A percentile compares a stretch with the other conserved stretches of the same genome.
phyloP scores from a whole-genome alignment of 37 sponge, comb jelly and placozoan genomes.

The Theonella swinhoei region DNA sequence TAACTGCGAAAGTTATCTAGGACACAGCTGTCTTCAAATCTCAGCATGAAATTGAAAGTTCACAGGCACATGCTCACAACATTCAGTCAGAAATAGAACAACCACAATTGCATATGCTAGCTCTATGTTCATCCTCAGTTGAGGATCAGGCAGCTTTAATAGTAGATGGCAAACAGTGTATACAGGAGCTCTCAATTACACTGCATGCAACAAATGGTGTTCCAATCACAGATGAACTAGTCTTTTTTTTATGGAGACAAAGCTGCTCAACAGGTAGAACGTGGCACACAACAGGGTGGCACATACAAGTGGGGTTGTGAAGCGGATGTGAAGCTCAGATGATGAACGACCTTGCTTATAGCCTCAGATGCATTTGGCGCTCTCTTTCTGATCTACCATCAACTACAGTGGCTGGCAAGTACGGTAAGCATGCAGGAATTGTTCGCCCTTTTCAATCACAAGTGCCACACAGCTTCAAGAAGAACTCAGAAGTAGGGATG shows the following conservation, averaged over 20 bases:
- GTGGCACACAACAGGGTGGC: conserved; percentile 22
- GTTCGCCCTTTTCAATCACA: background rate
- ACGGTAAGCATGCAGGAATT: background rate
- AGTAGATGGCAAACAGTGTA: background rate
- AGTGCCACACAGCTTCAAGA: background rate
- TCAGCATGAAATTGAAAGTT: background rate
- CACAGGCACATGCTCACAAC: background rate
- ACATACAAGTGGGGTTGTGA: background rate
- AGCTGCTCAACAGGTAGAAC: conserved; percentile 7
- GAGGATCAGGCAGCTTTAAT: conserved; percentile 19
- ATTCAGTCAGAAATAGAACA: conserved; percentile 15
- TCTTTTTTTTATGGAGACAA: conserved; percentile 28
- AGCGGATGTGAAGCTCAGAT: background rate
- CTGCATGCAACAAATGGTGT: background rate
- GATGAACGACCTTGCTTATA: background rate
- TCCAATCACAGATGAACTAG: background rate
- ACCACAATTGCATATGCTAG: conserved; percentile 21
- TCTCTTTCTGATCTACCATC: background rate
- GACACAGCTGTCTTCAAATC: conserved; percentile 24
- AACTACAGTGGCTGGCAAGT: background rate
- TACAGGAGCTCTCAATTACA: background rate
- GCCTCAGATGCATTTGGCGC: background rate
- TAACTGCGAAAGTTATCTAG: conserved; percentile 10
- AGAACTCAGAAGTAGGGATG: background rate
- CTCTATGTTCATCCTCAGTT: background rate